Evolutionary conservation across 1,140 invertebrate species (phyloP).

Genomic region (Himalopsyche phryganea): DNA sequence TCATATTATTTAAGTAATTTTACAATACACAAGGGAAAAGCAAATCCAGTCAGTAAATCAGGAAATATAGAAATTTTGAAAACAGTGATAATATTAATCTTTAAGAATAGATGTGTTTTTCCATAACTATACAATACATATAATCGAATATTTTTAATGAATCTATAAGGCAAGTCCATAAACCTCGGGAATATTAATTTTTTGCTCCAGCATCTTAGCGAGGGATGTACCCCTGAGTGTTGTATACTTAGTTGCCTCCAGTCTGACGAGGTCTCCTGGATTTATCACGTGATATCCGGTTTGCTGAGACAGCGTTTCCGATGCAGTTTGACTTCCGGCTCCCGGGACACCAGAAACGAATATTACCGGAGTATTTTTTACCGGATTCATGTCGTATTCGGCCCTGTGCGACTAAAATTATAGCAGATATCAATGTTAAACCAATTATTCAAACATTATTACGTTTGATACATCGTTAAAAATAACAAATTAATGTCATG

Average conservation of each 20-base stretch:
- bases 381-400: conserved; percentile 35
- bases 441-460: too few relatives aligned
- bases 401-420: conserved; percentile 1
- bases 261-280: conserved; percentile 33
- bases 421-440: too few relatives aligned
- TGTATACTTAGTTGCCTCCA: conserved; percentile 3
- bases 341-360: conserved; percentile 52
- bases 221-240: conserved; percentile 6
- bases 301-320: conserved; percentile 48
- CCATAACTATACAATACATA: too few relatives aligned
- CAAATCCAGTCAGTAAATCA: too few relatives aligned
- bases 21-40: background rate
- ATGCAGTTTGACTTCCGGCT: conserved; percentile 48
- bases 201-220: conserved; percentile 11
- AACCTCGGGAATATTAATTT: conserved; percentile 14
- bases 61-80: background rate
- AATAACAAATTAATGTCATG: too few relatives aligned
- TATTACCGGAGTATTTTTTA: conserved; percentile 47
- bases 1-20: background rate
- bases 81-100: too few relatives aligned
- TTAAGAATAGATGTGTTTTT: too few relatives aligned
- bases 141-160: too few relatives aligned
- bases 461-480: too few relatives aligned
- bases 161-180: too few relatives aligned
- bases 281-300: conserved; percentile 42